These are phyloP conservation scores for Amphimedon queenslandica DNA, from an alignment of 37 sponge, comb jelly and placozoan genomes.

Conservation along the genomic window DNA sequence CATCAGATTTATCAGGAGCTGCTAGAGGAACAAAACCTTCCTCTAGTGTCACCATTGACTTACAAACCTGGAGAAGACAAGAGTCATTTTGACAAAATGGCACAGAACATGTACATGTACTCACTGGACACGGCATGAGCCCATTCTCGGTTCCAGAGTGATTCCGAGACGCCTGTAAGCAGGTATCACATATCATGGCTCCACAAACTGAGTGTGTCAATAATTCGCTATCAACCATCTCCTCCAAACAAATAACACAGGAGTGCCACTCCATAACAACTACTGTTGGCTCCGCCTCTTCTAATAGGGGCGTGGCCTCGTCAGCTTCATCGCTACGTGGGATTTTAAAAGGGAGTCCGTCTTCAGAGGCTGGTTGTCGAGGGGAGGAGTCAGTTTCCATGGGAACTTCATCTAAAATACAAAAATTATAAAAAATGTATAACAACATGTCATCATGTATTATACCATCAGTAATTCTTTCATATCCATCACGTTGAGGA, in stretches of 20 bases:
- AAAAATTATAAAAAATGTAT: too few species aligned
- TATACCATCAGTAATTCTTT: neutral
- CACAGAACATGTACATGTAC: slow-evolving; percentile 20
- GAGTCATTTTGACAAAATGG: neutral
- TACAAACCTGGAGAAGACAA: neutral
- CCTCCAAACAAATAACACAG: slow-evolving; percentile 75
- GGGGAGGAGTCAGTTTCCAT: neutral
- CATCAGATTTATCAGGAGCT: neutral
- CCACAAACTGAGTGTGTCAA: slow-evolving; percentile 57
- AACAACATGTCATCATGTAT: neutral
- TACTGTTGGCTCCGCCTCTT: too few species aligned
- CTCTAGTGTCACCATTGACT: slow-evolving; percentile 6
- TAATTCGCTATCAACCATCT: slow-evolving; percentile 65
- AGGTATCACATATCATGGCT: slow-evolving; percentile 47
- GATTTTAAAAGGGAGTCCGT: slow-evolving; percentile 14
- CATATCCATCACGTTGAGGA: neutral
- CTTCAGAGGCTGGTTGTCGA: neutral
- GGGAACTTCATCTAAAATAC: too few species aligned
- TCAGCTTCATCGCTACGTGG: neutral
- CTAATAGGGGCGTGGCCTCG: neutral
- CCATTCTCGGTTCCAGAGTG: neutral
- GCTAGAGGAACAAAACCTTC: slow-evolving; percentile 34
- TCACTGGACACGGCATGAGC: slow-evolving; percentile 16
- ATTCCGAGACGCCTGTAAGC: slow-evolving; percentile 30
- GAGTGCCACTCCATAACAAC: slow-evolving; percentile 69